Percentiles rank a stretch among this genome's conserved stretches.
These are phyloP conservation scores for Pteronura brasiliensis DNA, from an alignment of 2,113 vertebrate species.

Conservation along the genomic window DNA sequence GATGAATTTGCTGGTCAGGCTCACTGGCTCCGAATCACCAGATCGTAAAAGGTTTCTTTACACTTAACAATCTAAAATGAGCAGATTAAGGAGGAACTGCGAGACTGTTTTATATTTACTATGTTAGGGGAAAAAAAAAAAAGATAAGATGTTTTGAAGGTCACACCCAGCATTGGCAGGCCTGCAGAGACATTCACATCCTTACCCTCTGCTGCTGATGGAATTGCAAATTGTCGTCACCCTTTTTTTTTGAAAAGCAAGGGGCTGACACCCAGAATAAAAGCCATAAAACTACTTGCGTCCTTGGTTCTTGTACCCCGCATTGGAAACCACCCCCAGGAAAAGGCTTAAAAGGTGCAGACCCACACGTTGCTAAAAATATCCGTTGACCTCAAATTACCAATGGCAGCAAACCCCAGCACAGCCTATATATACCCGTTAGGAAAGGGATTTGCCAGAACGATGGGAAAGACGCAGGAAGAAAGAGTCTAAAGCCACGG, in stretches of 20 bases:
- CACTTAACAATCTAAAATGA: not conserved
- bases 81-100: not conserved
- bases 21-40: not conserved
- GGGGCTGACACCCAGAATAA: not conserved
- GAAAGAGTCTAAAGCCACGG: not conserved
- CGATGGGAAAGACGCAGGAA: not conserved
- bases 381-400: rapidly evolving
- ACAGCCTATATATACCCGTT: not conserved
- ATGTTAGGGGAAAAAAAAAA: not conserved
- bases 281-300: not conserved
- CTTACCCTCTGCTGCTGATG: no score
- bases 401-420: not conserved
- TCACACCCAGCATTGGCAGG: not conserved
- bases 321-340: not conserved
- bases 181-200: not conserved
- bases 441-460: not conserved
- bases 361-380: not conserved
- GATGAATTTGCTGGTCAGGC: not conserved
- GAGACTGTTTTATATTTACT: not conserved
- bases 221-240: no score
- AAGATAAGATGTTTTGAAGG: not conserved
- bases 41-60: not conserved
- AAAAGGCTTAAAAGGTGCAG: not conserved
- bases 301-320: not conserved
- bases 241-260: not conserved